Evolutionary conservation across 2,888 invertebrate genomes (phyloP), one percentile per base, ranked within the genome.

Genomic region (Drosophila limbata): DNA sequence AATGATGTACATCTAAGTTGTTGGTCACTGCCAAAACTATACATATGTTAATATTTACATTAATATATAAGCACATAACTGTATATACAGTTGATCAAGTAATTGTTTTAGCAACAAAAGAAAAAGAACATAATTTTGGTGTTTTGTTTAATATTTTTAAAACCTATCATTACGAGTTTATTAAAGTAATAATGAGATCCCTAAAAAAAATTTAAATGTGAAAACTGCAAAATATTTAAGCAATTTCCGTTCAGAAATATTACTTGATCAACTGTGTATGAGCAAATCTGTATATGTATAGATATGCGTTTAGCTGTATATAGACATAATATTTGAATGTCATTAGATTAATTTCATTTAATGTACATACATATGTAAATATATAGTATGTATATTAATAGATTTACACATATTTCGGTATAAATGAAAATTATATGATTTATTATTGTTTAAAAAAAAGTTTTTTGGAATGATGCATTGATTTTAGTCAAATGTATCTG

Each of bases 1-100:
- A 94, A 98, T 98, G 98, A 98, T 98, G 98, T 98, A 98, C 92
- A 98, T 97, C 93, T 97, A 94, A 94, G 21, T 28, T 25, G 15
- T 17, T 37, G 35, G 55, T 15, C 72, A 31, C 40, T 60, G 51
- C 31, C 40, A 42, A 33, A 11, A n/a, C 52, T 40, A 50, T 19
- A 67, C 10, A 56, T 19, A 31, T 40, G 17, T 33, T 51, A 39
- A 53, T 48, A 45, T 28, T 28, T 28, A 25, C 13, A 47, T 45
- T n/a, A 19, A 31, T 21, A 35, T 33, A 44, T n/a, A 33, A 55
- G 44, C 44, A 6, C 19, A 33, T 31, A 33, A 6, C 21, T 51
- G 51, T 51, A 33, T 51, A 39, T 39, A 37, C 37, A n/a, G 37
- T 8, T n/a, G 8, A 3, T 37, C 37, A 37, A 37, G 37, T n/a